Conservation (phyloP, 2,113 vertebrate genomes). For the Caranx ignobilis region DNA sequence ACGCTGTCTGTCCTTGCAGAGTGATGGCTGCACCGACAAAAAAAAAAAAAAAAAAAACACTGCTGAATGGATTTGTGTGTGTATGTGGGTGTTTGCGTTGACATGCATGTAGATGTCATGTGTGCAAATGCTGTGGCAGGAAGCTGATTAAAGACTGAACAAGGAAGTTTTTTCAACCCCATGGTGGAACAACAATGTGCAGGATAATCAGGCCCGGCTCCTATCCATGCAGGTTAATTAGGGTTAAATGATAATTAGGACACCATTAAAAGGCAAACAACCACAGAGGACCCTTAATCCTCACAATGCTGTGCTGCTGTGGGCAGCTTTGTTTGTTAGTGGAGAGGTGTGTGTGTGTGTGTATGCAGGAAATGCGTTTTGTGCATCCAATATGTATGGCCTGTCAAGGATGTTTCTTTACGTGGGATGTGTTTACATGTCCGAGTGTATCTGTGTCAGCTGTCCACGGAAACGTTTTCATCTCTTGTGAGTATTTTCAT, state of each 20-base stretch:
- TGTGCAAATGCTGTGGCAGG: conserved; percentile 51
- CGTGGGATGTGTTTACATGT: not conserved
- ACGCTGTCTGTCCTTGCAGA: conserved; percentile 59
- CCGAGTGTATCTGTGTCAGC: conserved; percentile 3
- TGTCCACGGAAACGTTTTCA: not conserved
- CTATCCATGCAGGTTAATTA: conserved; percentile 83
- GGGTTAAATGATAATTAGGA: conserved; percentile 86
- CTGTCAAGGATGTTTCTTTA: conserved; percentile 11
- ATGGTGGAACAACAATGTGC: conserved; percentile 73
- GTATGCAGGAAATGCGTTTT: conserved; percentile 15
- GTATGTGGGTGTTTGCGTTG: not conserved
- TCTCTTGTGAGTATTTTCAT: conserved; percentile 9
- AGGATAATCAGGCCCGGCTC: conserved; percentile 74
- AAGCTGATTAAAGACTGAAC: conserved; percentile 79
- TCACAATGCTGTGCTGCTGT: conserved; percentile 52
- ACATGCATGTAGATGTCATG: conserved; percentile 24
- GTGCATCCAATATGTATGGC: not conserved
- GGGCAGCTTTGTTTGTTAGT: conserved; percentile 61
- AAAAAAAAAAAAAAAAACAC: conserved; percentile 6
- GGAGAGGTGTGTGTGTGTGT: conserved; percentile 3
- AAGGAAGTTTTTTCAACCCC: conserved; percentile 73
- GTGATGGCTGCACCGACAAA: conserved; percentile 45
- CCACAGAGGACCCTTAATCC: conserved; percentile 74
- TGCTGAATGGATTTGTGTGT: conserved; percentile 27
- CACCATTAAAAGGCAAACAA: conserved; percentile 79